Percentiles rank a stretch among this genome's conserved stretches.
Evolutionary conservation across 2,113 vertebrate species (phyloP).

Genomic region (Coregonus clupeaformis): DNA sequence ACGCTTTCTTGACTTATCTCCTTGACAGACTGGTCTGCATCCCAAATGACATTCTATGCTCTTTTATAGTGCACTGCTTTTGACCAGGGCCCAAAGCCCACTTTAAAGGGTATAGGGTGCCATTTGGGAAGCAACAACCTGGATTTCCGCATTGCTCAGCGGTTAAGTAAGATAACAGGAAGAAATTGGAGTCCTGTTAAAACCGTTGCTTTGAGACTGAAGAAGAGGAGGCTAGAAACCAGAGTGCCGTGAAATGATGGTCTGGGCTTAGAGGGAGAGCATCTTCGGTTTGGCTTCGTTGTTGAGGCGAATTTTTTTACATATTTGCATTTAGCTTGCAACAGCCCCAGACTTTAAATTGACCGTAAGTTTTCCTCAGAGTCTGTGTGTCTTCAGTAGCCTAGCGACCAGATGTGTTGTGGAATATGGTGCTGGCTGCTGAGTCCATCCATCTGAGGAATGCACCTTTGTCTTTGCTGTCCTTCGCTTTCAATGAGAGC

Average conservation of each 20-base stretch:
- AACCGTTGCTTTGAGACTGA: slow-evolving; percentile 12
- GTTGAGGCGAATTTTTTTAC: neutral
- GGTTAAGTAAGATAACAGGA: slow-evolving; percentile 5
- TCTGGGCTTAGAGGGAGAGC: too few relatives aligned
- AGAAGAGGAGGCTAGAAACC: too few relatives aligned
- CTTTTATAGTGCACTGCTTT: too few relatives aligned
- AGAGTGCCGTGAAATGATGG: too few relatives aligned
- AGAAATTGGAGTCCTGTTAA: slow-evolving; percentile 26
- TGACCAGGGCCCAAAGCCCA: too few relatives aligned
- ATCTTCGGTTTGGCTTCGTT: too few relatives aligned
- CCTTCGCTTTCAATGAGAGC: slow-evolving; percentile 33
- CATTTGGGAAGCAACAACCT: too few relatives aligned
- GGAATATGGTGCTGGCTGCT: neutral
- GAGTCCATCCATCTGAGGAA: slow-evolving; percentile 7
- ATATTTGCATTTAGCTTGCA: neutral
- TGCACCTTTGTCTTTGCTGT: slow-evolving; percentile 42
- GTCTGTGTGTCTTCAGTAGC: neutral
- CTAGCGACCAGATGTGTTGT: neutral
- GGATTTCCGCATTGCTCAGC: slow-evolving; percentile 11
- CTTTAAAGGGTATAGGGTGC: too few relatives aligned
- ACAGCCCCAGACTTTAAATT: neutral
- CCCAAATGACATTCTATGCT: too few relatives aligned
- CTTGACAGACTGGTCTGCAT: slow-evolving; percentile 9
- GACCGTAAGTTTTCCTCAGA: neutral
- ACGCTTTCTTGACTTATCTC: slow-evolving; percentile 20